Percentiles rank a stretch among this genome's conserved stretches.
phyloP scores from a whole-genome alignment of 2,113 vertebrate genomes.

The Cathartes aura region DNA sequence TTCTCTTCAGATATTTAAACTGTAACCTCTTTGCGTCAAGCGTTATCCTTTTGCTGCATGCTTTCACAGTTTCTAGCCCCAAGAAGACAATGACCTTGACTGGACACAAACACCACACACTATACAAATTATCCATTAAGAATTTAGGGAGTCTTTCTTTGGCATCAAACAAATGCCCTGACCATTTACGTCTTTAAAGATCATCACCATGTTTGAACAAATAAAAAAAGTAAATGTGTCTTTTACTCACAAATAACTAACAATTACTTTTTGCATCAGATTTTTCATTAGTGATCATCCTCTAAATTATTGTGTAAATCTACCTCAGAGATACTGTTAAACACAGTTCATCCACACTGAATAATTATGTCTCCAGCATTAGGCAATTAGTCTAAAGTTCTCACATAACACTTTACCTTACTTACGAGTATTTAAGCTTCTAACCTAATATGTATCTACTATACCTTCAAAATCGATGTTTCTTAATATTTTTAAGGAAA shows the following conservation, averaged over 20 bases:
- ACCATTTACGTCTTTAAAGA: not conserved
- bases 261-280: not conserved
- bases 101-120: not conserved
- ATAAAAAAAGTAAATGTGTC: not conserved
- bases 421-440: not conserved
- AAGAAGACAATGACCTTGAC: not conserved
- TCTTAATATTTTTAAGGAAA: not conserved
- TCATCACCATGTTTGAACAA: not conserved
- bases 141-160: not conserved
- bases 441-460: not conserved
- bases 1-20: not conserved
- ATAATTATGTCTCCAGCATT: not conserved
- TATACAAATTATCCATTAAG: not conserved
- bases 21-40: not conserved
- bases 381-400: not conserved
- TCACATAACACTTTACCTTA: not conserved
- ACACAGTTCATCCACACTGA: not conserved
- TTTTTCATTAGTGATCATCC: not conserved
- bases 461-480: not conserved
- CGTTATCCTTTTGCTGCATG: accelerated
- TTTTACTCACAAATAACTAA: not conserved
- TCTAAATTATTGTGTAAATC: not conserved
- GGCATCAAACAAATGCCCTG: not conserved
- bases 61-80: not conserved
- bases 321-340: not conserved